phyloP scores from a whole-genome alignment of 2,113 vertebrate species.

The Dicrurus megarhynchus region DNA sequence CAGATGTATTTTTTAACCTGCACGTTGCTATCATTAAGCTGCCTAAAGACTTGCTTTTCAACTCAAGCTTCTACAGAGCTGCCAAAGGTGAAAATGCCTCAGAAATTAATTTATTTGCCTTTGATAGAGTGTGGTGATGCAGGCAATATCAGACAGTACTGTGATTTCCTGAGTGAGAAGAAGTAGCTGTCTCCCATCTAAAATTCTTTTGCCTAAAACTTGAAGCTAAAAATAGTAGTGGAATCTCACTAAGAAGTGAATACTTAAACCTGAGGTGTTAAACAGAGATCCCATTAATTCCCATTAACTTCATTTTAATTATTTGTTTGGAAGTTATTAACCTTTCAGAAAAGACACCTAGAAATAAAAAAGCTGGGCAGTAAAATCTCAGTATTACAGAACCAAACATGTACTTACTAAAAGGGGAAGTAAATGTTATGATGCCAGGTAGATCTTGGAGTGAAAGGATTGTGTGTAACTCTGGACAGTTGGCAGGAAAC shows the following conservation, averaged over 20 bases:
- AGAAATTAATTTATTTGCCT: not conserved
- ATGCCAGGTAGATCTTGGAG: not conserved
- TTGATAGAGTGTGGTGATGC: not conserved
- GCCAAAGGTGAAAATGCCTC: not conserved
- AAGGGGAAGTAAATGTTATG: not conserved
- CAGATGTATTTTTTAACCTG: not conserved
- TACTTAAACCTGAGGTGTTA: not conserved
- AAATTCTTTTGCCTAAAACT: not conserved
- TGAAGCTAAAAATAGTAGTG: not conserved
- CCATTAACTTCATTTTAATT: not conserved
- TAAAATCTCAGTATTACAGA: conserved; percentile 19
- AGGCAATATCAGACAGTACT: not conserved
- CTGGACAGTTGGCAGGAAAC: not conserved
- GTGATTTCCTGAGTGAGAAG: not conserved
- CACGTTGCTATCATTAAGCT: not conserved
- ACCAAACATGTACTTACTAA: not conserved
- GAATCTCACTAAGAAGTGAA: conserved; percentile 27
- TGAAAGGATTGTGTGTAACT: not conserved
- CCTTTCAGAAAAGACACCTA: conserved; percentile 46
- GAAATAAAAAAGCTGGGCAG: conserved; percentile 30
- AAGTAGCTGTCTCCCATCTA: not conserved
- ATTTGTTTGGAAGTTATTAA: conserved; percentile 16
- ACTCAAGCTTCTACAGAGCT: not conserved
- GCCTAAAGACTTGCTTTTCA: not conserved
- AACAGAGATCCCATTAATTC: not conserved